phyloP scores from a whole-genome alignment of 2,888 invertebrate species.

The Ypsolopha scabrella region DNA sequence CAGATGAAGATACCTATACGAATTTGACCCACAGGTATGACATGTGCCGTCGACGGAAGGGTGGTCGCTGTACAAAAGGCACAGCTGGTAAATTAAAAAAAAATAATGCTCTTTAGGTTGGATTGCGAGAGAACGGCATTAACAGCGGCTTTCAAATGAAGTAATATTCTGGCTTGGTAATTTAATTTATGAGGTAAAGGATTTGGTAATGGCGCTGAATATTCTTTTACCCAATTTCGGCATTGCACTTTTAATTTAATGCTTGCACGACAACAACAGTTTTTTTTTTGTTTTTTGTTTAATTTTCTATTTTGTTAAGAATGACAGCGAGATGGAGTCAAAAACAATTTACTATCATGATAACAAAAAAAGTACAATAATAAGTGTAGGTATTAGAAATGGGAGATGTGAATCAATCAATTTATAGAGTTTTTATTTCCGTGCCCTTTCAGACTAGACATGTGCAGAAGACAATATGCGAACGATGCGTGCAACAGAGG shows the following conservation, averaged over 20 bases:
- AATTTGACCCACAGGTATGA: constrained; percentile 87
- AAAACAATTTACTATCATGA: too few relatives aligned
- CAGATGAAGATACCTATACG: constrained; percentile 41
- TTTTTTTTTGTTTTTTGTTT: too few relatives aligned
- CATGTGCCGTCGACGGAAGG: constrained; percentile 97
- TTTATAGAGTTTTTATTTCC: constrained; percentile 60
- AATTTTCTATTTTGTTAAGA: constrained; percentile 9
- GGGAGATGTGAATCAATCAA: too few relatives aligned
- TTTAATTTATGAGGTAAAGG: constrained; percentile 61
- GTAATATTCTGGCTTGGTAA: constrained; percentile 58
- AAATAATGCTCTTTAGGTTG: constrained; percentile 28
- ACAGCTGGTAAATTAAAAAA: constrained; percentile 89
- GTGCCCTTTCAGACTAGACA: constrained; percentile 93
- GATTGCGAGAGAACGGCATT: constrained; percentile 49
- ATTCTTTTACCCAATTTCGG: constrained; percentile 17
- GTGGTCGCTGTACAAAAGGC: constrained; percentile 97
- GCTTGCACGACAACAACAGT: constrained; percentile 5
- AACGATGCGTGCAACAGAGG: constrained; percentile 97
- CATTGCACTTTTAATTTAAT: constrained; percentile 7
- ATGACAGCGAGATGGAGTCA: too few relatives aligned
- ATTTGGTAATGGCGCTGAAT: constrained; percentile 69
- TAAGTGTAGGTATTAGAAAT: too few relatives aligned
- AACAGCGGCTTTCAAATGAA: constrained; percentile 51
- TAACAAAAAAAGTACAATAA: too few relatives aligned
- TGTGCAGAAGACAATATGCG: constrained; percentile 96